These are phyloP conservation scores for Lysiphlebus fabarum DNA, from an alignment of 1,140 invertebrate species.

Conservation along the genomic window DNA sequence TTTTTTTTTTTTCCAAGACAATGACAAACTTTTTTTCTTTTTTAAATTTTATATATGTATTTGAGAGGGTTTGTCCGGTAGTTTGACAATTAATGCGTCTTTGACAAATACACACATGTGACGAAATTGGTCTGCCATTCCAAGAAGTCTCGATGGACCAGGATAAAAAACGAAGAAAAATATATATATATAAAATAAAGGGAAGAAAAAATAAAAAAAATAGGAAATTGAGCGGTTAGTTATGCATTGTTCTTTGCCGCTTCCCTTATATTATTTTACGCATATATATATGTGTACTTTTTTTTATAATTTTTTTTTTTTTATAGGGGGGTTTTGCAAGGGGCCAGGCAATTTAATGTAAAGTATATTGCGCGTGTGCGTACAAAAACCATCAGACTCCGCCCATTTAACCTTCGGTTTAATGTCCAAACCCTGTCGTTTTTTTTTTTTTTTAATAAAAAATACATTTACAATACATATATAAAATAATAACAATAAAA, in stretches of 20 bases:
- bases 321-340: neutral
- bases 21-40: too few relatives aligned
- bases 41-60: too few relatives aligned
- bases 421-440: slow-evolving; percentile 15
- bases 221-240: slow-evolving; percentile 6
- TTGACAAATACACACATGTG: neutral
- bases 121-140: slow-evolving; percentile 9
- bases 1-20: too few relatives aligned
- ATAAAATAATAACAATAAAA: too few relatives aligned
- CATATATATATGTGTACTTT: slow-evolving; percentile 11
- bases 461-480: neutral
- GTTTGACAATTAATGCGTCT: slow-evolving; percentile 19
- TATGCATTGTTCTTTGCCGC: slow-evolving; percentile 25
- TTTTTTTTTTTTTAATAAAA: slow-evolving; percentile 23
- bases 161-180: neutral
- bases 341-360: slow-evolving; percentile 4
- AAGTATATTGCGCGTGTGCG: slow-evolving; percentile 16
- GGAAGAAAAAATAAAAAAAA: slow-evolving; percentile 12
- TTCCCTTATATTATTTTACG: slow-evolving; percentile 7
- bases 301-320: too few relatives aligned
- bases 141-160: slow-evolving; percentile 15
- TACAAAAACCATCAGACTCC: slow-evolving; percentile 18
- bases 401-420: slow-evolving; percentile 28
- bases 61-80: neutral
- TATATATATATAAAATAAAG: neutral